A percentile compares a stretch with the other conserved stretches of the same genome.
phyloP scores from a whole-genome alignment of 2,888 invertebrate species.

The Mythimna ferrago region DNA sequence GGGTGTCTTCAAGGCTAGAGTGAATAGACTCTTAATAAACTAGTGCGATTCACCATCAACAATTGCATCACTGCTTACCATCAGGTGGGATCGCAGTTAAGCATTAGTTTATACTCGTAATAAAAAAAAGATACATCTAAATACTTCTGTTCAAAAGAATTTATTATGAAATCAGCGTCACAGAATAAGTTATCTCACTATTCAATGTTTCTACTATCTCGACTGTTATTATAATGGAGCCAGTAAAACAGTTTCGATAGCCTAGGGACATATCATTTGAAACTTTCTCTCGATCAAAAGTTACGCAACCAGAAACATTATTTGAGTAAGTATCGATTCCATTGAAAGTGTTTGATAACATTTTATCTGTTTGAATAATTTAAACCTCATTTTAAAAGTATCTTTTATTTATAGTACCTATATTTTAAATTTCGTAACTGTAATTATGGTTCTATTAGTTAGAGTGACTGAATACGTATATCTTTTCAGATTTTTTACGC shows the following conservation, averaged over 20 bases:
- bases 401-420: conserved; percentile 21
- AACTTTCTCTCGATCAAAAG: conserved; percentile 66
- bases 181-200: conserved; percentile 29
- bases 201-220: conserved; percentile 46
- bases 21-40: too few relatives aligned
- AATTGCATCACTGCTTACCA: too few relatives aligned
- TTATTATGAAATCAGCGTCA: conserved; percentile 11
- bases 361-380: conserved; percentile 56
- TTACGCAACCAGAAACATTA: conserved; percentile 54
- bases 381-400: conserved; percentile 36
- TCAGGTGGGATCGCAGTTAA: too few relatives aligned
- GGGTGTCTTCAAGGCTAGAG: too few relatives aligned
- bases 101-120: too few relatives aligned
- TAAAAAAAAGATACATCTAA: too few relatives aligned
- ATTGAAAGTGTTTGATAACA: conserved; percentile 58
- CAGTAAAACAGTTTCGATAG: conserved; percentile 49
- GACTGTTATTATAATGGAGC: conserved; percentile 39
- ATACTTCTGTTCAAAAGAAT: conserved; percentile 7
- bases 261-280: conserved; percentile 51
- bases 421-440: conserved; percentile 27
- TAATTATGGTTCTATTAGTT: not conserved
- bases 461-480: not conserved
- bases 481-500: not conserved
- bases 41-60: too few relatives aligned
- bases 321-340: conserved; percentile 35